Evolutionary conservation across 1,140 invertebrate genomes (phyloP), one percentile per base, ranked within the genome.

Genomic region (Ctenoplectra terminalis): DNA sequence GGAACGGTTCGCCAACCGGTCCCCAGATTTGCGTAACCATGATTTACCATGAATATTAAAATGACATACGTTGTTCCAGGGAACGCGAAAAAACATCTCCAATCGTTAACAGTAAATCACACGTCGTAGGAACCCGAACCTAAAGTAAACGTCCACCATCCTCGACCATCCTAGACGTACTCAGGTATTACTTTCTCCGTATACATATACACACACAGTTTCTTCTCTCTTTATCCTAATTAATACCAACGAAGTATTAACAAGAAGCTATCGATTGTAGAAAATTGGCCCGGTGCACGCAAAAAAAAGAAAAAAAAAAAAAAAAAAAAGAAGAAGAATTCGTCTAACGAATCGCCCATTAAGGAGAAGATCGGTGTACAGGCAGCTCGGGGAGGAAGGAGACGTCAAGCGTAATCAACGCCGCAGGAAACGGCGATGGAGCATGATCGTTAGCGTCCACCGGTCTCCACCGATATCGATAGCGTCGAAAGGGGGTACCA

Each of bases 341-440:
- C 37, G 17, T 56, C 48, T 37, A 71, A 71, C 70, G 52, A 56
- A 72, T 58, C 8, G 34, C 37, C 34, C 9, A n/a, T 72, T 72
- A 72, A 43, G n/a, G 34, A 67, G 34, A 63, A 34, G 23, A 63
- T 40, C 23, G 23, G 31, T 26, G 37, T 1, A n/a, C 5, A 3
- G 48, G 23, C 29, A 5, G 40, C 40, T 40, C 40, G 4, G 40
- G 4, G 40, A 4, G 40, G 67, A 70, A 69, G 43, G 48, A 71
- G 48, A 54, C 31, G 48, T n/a, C 31, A 34, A 70, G 7, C 40
- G 46, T 70, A 52, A 70, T 70, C 29, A 11, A 50, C 29, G 26
- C 46, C 46, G 26, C 26, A 67, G 66, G 40, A 67, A 48, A 67
- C 66, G 43, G 17, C 66, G 67, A 70, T 34, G 5, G 31, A 52